Evolutionary conservation across 2,797 vertebrate genomes (phyloP).

Genomic region (Periparus ater): DNA sequence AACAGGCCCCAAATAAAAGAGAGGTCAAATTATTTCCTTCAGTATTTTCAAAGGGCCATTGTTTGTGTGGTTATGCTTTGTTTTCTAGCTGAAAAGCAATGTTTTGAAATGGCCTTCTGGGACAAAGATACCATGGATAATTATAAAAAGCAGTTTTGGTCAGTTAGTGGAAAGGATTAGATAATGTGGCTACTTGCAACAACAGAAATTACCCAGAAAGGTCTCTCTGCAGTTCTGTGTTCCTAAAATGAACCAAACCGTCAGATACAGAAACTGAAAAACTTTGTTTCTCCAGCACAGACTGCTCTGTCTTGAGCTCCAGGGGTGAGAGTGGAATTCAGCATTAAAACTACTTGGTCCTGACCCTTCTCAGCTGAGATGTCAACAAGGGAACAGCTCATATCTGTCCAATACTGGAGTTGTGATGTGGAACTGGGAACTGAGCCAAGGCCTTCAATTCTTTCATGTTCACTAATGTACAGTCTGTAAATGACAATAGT

Average conservation of each 20-base stretch:
- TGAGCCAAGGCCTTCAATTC: not conserved
- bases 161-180: not conserved
- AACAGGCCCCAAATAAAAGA: not conserved
- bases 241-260: not conserved
- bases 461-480: not conserved
- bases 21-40: not conserved
- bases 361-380: not conserved
- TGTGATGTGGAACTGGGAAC: not conserved
- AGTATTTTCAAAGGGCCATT: not conserved
- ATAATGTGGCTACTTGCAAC: not conserved
- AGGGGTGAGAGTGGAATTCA: not conserved
- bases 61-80: not conserved
- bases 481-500: not conserved
- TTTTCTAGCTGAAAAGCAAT: constrained; percentile 14
- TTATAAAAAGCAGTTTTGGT: not conserved
- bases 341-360: not conserved
- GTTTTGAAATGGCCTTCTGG: constrained; percentile 8
- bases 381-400: not conserved
- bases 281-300: not conserved
- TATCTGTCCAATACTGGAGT: not conserved
- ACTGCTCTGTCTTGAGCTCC: not conserved
- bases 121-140: not conserved
- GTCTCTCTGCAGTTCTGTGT: not conserved
- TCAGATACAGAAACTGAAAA: not conserved
- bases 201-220: not conserved